phyloP scores from a whole-genome alignment of 2,888 invertebrate species.

The Lasius fuliginosus region DNA sequence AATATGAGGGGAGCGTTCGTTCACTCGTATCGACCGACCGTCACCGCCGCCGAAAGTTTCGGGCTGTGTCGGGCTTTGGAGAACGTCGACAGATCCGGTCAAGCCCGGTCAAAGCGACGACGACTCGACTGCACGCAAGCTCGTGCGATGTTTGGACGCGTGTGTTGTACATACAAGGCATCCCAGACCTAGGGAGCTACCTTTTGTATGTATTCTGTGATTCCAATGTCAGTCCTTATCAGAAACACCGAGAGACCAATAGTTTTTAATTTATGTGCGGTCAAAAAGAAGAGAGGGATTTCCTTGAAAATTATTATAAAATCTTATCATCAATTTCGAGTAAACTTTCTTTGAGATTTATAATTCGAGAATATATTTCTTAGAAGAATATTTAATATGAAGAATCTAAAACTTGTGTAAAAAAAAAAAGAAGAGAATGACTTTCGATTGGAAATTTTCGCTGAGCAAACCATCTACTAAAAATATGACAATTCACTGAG shows the following conservation, averaged over 20 bases:
- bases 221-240: background rate
- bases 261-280: background rate
- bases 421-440: background rate
- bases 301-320: background rate
- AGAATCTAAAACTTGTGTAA: background rate
- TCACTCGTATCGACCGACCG: conserved; percentile 32
- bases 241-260: background rate
- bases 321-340: background rate
- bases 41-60: conserved; percentile 58
- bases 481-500: background rate
- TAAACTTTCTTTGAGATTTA: background rate
- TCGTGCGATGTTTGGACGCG: background rate
- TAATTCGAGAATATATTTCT: background rate
- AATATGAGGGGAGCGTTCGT: background rate
- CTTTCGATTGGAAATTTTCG: background rate
- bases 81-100: conserved; percentile 28
- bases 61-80: conserved; percentile 25
- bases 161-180: background rate
- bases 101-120: conserved; percentile 38
- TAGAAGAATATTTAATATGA: background rate
- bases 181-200: background rate
- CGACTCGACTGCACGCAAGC: conserved; percentile 43
- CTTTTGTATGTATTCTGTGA: background rate
- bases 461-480: conserved; percentile 5
- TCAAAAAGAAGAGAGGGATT: background rate